Base-by-base conservation (phyloP, 2,888 invertebrate species). In the Netelia inedita region DNA sequence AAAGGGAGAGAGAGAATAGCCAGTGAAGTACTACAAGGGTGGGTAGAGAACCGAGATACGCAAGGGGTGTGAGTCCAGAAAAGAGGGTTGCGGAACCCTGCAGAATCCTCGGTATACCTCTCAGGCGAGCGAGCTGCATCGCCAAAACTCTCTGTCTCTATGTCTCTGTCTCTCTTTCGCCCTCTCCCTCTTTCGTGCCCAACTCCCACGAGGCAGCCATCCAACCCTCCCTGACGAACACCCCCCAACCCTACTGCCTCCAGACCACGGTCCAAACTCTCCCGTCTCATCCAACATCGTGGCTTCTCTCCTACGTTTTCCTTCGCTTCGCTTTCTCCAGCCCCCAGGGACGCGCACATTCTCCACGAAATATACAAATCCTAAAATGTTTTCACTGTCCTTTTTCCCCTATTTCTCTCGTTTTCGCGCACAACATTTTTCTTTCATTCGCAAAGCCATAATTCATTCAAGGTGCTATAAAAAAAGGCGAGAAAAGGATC, bases 11-110 rank as follows among this genome's bases (percentile, higher is more conserved):
- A 86, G 85, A 86, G 86, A 86, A 87, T 89, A 89, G 88, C 87
- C 86, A 89, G 80, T 65, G 53, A 73, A 75, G 76, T 63, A 72
- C 61, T 81, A 55, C 59, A 79, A 83, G 75, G 79, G 66, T 79
- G 86, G 88, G 87, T 83, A 21, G 66, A 82, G 68, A 82, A 66
- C 78, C 87, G 88, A 90, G 90, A 90, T 91, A 89, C 90, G 57
- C n/a, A 8, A 69, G 89, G 91, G 90, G 92, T 91, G 91, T 90
- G 92, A 92, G 92, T 91, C 91, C 91, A 91, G 92, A 92, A 92
- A 92, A 92, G 92, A 92, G 92, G 92, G 92, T 92, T 91, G 91
- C 65, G 41, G 91, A 92, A 90, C 90, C 89, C 90, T 83, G 91
- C 59, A 75, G 78, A 91, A 90, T 91, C 91, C 91, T 91, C 91